Percentiles rank a stretch among this genome's conserved stretches.
Conservation (phyloP, 2,113 vertebrate genomes). For the Crotalus viridis region DNA sequence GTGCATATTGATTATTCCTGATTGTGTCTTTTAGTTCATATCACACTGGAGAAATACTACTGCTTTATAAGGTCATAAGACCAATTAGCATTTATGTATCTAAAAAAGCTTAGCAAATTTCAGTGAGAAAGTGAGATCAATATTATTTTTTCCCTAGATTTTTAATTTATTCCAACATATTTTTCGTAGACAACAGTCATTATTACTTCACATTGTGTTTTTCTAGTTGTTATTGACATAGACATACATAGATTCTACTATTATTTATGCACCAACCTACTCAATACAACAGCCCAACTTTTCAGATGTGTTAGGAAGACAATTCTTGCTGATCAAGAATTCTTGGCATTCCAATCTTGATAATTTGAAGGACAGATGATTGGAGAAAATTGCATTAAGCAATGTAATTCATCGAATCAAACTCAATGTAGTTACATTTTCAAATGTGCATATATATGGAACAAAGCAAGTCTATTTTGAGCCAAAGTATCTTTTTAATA, state of each 20-base stretch:
- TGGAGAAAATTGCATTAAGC: too few species aligned
- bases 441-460: neutral
- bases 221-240: neutral
- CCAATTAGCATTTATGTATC: neutral
- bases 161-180: neutral
- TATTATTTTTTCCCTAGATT: neutral
- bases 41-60: neutral
- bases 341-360: too few species aligned
- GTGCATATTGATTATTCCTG: conserved; percentile 43
- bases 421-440: neutral
- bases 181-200: neutral
- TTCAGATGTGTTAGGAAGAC: neutral
- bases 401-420: neutral
- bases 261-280: neutral
- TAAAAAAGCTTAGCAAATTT: neutral
- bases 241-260: neutral
- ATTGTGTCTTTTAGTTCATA: conserved; percentile 38
- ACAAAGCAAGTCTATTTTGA: neutral
- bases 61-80: conserved; percentile 1
- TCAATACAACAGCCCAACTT: neutral
- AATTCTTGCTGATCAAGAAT: too few species aligned
- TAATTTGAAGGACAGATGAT: too few species aligned
- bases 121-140: neutral
- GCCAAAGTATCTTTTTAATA: neutral
- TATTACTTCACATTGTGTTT: neutral